Conservation (phyloP, 2,113 vertebrate species). For the Sebastes schlegelii region DNA sequence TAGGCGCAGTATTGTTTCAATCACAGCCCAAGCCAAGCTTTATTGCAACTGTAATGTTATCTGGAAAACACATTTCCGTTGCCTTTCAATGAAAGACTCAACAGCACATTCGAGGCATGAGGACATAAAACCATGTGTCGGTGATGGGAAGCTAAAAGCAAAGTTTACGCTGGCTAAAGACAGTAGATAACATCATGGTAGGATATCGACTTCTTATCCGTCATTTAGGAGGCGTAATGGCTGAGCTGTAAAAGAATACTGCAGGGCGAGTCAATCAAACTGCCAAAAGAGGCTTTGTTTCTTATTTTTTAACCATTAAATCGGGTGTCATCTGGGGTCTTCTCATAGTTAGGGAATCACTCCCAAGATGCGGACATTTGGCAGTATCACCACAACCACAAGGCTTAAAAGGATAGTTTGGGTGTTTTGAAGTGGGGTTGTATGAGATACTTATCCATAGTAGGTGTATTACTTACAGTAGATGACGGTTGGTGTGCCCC, state of each 20-base stretch:
- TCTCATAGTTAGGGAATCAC: slow-evolving; percentile 25
- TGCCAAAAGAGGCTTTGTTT: slow-evolving; percentile 13
- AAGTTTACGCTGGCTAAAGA: slow-evolving; percentile 35
- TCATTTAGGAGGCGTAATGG: slow-evolving; percentile 38
- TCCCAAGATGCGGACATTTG: slow-evolving; percentile 12
- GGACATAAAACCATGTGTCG: slow-evolving; percentile 48
- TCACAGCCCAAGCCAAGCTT: slow-evolving; percentile 72
- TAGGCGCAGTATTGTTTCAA: slow-evolving; percentile 79
- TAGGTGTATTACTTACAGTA: too few species aligned
- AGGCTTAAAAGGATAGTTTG: background rate
- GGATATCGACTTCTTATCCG: slow-evolving; percentile 42
- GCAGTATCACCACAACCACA: slow-evolving; percentile 25
- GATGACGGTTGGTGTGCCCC: too few species aligned
- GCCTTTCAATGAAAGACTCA: slow-evolving; percentile 55
- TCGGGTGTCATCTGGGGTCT: slow-evolving; percentile 13
- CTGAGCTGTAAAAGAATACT: slow-evolving; percentile 9
- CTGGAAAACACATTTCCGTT: slow-evolving; percentile 78
- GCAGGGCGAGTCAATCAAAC: slow-evolving; percentile 22
- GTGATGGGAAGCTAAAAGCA: slow-evolving; percentile 37
- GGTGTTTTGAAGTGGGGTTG: too few species aligned
- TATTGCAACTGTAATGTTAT: slow-evolving; percentile 77
- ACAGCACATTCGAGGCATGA: slow-evolving; percentile 50
- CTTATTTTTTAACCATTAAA: slow-evolving; percentile 22
- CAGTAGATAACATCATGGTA: slow-evolving; percentile 24
- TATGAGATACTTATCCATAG: too few species aligned